Evolutionary conservation across 2,797 vertebrate species (phyloP).

Genomic region (Yasuhikotakia modesta): DNA sequence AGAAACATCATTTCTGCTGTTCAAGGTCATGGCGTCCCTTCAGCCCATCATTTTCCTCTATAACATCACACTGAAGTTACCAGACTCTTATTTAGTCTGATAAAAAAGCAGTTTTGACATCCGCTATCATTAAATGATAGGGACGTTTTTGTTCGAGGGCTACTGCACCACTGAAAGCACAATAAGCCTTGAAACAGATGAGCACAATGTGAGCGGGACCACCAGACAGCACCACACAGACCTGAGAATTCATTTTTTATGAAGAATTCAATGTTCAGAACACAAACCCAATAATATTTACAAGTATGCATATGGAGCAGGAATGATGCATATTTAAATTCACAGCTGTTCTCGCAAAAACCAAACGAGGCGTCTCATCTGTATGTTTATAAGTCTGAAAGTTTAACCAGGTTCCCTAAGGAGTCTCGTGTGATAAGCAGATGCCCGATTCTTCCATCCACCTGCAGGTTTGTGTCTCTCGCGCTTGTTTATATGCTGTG

Average conservation of each 20-base stretch:
- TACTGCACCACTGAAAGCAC: slow-evolving; percentile 1
- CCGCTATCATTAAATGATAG: slow-evolving; percentile 5
- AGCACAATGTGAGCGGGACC: neutral
- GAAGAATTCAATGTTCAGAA: neutral
- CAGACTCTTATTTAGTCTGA: slow-evolving; percentile 13
- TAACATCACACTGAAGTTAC: neutral
- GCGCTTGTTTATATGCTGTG: slow-evolving; percentile 28
- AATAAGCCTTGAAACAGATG: neutral
- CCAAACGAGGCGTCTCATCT: slow-evolving; percentile 12
- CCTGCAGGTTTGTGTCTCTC: slow-evolving; percentile 25
- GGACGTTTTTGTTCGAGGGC: neutral
- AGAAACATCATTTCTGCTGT: slow-evolving; percentile 27
- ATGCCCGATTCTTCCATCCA: slow-evolving; percentile 23
- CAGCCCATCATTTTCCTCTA: slow-evolving; percentile 4
- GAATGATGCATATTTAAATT: slow-evolving; percentile 1
- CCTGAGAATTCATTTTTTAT: neutral
- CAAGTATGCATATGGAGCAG: neutral
- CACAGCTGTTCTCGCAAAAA: slow-evolving; percentile 19
- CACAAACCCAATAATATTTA: slow-evolving; percentile 8
- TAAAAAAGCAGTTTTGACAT: slow-evolving; percentile 12
- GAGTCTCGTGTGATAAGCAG: slow-evolving; percentile 8
- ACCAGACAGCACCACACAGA: neutral
- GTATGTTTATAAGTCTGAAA: slow-evolving; percentile 32
- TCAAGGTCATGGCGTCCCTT: slow-evolving; percentile 38
- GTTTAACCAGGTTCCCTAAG: slow-evolving; percentile 27